Evolutionary conservation across 2,888 invertebrate genomes (phyloP).

Genomic region (Rhamphomyia laevipes): DNA sequence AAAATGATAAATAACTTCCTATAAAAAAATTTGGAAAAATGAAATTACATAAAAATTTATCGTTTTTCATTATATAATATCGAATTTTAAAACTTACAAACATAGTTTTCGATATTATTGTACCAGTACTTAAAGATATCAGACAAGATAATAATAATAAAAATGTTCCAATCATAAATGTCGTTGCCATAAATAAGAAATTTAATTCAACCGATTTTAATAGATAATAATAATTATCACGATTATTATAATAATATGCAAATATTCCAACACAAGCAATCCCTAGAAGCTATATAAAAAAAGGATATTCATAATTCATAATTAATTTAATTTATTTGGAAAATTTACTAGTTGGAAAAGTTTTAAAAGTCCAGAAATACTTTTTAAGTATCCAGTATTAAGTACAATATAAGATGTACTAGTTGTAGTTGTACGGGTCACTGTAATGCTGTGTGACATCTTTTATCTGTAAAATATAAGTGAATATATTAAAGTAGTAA

Average conservation of each 20-base stretch:
- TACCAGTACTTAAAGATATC: conserved; percentile 69
- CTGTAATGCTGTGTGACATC: conserved; percentile 83
- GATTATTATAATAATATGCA: conserved; percentile 43
- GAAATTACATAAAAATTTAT: neutral
- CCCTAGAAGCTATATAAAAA: conserved; percentile 55
- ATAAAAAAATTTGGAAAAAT: conserved; percentile 24
- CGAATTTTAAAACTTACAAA: conserved; percentile 26
- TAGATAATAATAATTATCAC: conserved; percentile 20
- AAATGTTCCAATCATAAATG: conserved; percentile 70
- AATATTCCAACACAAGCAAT: conserved; percentile 61
- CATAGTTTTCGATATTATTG: conserved; percentile 64
- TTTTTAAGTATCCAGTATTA: conserved; percentile 70
- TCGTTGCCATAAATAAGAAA: conserved; percentile 58
- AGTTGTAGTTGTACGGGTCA: conserved; percentile 70
- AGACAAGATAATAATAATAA: conserved; percentile 61
- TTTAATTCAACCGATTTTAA: conserved; percentile 46
- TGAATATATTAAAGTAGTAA: too few relatives aligned
- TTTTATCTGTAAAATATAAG: too few relatives aligned
- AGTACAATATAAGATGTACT: conserved; percentile 64
- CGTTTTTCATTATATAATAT: neutral
- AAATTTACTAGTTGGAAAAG: conserved; percentile 62
- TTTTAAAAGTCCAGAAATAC: conserved; percentile 68
- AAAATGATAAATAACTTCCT: conserved; percentile 76
- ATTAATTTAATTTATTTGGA: neutral
- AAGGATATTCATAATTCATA: conserved; percentile 8